Evolutionary conservation across 2,797 vertebrate species (phyloP).

Genomic region (Gouania willdenowi): DNA sequence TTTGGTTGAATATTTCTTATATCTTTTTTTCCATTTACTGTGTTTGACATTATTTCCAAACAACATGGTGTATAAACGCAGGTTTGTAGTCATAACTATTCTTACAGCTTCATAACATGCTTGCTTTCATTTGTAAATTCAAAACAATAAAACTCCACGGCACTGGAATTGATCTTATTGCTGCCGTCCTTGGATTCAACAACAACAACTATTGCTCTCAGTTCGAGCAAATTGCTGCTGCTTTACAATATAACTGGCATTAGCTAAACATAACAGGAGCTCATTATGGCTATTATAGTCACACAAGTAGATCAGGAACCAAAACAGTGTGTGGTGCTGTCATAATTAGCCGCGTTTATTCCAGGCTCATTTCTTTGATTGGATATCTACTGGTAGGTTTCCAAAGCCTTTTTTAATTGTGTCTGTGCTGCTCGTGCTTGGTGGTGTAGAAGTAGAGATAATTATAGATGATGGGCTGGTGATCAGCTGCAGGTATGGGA

Average conservation of each 20-base stretch:
- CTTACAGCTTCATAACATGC: no score
- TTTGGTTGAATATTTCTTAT: no score
- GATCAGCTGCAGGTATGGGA: conserved; percentile 79
- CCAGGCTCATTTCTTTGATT: conserved; percentile 2
- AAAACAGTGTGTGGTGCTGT: conserved; percentile 24
- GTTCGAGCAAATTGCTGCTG: conserved; percentile 23
- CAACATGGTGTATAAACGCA: no score
- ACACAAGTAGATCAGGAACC: conserved; percentile 29
- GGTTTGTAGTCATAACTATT: no score
- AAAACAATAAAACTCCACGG: conserved; percentile 57
- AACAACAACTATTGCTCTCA: conserved; percentile 21
- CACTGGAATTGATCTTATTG: conserved; percentile 7
- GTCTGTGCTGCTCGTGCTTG: conserved; percentile 23
- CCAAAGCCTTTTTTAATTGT: conserved; percentile 16
- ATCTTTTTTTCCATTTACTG: no score
- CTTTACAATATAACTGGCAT: conserved; percentile 37
- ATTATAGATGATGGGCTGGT: conserved; percentile 76
- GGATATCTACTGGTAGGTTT: not conserved
- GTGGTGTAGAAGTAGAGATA: conserved; percentile 70
- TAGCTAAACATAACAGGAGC: conserved; percentile 33
- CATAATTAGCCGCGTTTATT: conserved; percentile 23
- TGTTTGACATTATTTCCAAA: no score
- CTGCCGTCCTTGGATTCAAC: conserved; percentile 14
- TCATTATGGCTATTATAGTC: conserved; percentile 27
- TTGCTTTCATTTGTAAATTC: no score